Evolutionary conservation across 92 coral and sea anemone species (phyloP), one percentile per base, ranked within the genome.

Genomic region (Heteractis magnifica): DNA sequence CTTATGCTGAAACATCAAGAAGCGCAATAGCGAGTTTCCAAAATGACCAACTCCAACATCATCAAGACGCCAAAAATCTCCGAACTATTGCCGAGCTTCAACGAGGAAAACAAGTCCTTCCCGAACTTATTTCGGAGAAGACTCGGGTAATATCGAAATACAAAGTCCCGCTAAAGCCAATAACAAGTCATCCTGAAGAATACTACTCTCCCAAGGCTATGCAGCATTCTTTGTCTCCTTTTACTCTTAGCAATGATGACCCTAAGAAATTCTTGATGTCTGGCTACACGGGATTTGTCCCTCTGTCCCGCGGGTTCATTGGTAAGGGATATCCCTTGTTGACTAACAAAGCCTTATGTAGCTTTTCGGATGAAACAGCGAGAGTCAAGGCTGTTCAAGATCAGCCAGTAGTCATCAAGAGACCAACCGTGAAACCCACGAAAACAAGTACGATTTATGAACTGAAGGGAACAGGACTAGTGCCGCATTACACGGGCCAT

Each of bases 231-330:
- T 94, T 95, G 23, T 95, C 98, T 15, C 97, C 98, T 0, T 88
- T 90, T 56, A 89, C 85, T 21, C 91, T 93, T 86, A 90, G 91
- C 26, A 92, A 95, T 51, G 98, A 94, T 20, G 92, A 95, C 79
- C 94, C 98, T 1, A 89, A 92, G 86, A 95, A 95, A 81, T 92
- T 84, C 91, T 86, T 90, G 51, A 95, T 93, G 98, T 94, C 98
- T 62, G 98, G 98, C 18, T 95, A 95, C 86, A 93, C 98, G 76
- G 98, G 98, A 71, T 95, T 95, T 87, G 98, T 95, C 75, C 98
- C 98, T 56, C 91, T 95, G 49, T 90, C 92, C 41, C 92, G 98
- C 71, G 97, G 94, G 60, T 84, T 86, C 64, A 94, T 95, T 91
- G 98, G 98, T 1, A 64, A 83, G 90, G 98, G 98, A 10, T 95